Evolutionary conservation across 2,888 invertebrate species (phyloP).

Genomic region (Rugalucina vietnamica): DNA sequence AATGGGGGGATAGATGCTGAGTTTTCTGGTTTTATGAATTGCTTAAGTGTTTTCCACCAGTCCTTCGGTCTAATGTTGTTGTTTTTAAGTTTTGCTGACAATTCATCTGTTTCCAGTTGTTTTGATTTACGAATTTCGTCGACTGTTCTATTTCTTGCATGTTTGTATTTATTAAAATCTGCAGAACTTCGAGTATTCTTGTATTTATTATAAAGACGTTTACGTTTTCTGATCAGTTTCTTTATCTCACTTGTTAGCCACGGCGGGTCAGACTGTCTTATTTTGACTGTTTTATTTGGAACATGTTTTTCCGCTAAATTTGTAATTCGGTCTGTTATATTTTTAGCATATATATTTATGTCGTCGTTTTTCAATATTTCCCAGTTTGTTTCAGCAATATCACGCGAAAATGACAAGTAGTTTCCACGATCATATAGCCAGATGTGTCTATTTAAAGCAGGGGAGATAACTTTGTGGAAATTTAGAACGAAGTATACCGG

Average conservation of each 20-base stretch:
- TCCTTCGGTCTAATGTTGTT: not conserved
- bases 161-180: not conserved
- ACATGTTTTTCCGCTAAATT: not conserved
- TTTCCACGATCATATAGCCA: conserved; percentile 18
- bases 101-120: not conserved
- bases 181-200: not conserved
- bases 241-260: conserved; percentile 1
- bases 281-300: not conserved
- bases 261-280: not conserved
- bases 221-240: conserved; percentile 9
- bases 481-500: not conserved
- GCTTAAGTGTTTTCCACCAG: not conserved
- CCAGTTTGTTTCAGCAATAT: not conserved
- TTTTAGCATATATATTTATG: conserved; percentile 6
- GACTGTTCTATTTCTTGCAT: not conserved
- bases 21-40: not conserved
- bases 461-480: too few relatives aligned
- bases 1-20: too few relatives aligned
- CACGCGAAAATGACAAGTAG: not conserved
- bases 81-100: not conserved
- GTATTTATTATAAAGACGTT: conserved; percentile 12
- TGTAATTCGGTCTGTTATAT: conserved; percentile 6
- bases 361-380: not conserved
- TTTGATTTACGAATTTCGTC: not conserved
- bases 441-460: not conserved